Evolutionary conservation across 2,113 vertebrate genomes (phyloP).

Genomic region (Atherinomorus stipes): DNA sequence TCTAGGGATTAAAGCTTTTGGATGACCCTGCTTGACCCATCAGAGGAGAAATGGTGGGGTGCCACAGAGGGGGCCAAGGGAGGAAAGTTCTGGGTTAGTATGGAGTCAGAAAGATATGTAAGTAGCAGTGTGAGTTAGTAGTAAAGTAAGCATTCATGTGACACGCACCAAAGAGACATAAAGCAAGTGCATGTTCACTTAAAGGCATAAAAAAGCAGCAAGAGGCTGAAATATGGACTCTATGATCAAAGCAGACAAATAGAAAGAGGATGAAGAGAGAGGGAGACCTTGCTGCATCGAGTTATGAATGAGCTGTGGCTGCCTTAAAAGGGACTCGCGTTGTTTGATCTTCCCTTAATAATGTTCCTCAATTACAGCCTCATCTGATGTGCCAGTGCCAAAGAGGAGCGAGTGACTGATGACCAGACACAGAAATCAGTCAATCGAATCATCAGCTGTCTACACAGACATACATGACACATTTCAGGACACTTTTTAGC

Average conservation of each 20-base stretch:
- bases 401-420: constrained; percentile 35
- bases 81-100: constrained; percentile 29
- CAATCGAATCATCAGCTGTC: constrained; percentile 19
- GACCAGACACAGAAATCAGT: constrained; percentile 33
- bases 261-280: constrained; percentile 39
- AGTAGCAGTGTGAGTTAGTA: background rate
- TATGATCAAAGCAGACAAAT: constrained; percentile 62
- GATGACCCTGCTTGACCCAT: constrained; percentile 83
- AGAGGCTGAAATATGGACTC: constrained; percentile 30
- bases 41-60: constrained; percentile 40
- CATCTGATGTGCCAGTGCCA: constrained; percentile 29
- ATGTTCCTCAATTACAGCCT: constrained; percentile 34
- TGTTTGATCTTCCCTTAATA: constrained; percentile 61
- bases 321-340: constrained; percentile 45
- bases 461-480: background rate
- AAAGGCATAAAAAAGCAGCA: constrained; percentile 29
- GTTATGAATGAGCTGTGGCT: constrained; percentile 44
- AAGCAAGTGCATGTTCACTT: background rate
- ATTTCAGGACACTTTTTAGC: constrained; percentile 2
- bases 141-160: constrained; percentile 37
- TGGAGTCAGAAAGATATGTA: constrained; percentile 49
- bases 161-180: constrained; percentile 39
- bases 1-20: constrained; percentile 72
- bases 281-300: constrained; percentile 39
- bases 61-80: constrained; percentile 38